Base-by-base conservation (phyloP, 2,113 vertebrate genomes). In the Varanus komodoensis region DNA sequence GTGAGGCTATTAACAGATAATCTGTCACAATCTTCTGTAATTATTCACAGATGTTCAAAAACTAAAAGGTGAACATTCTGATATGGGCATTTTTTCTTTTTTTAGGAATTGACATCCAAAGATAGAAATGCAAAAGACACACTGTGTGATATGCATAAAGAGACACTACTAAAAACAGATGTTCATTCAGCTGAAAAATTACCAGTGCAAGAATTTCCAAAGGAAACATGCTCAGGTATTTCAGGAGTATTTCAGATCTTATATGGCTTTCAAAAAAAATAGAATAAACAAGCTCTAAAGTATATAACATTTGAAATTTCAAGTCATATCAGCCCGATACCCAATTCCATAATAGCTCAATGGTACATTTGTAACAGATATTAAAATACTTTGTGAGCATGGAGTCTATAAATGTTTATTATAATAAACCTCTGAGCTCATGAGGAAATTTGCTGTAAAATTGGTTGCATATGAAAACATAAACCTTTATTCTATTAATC, bases 201-300 rank as follows among this genome's bases (percentile, higher is more conserved):
- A 3, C 57, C 61, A 88, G 87, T 44, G 3, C 92, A 96, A 90
- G 93, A 95, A 73, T 87, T 83, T 73, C 75, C 92, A 52, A 85
- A 83, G 23, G 93, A 61, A 80, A 93, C 89, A 87, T 1, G 0
- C 0, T 84, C 91, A 96, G 96, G 97, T 97, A 93, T 81, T 89
- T 91, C 52, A 84, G 69, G 38, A 0, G 86, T 89, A 52, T 71
- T 82, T 79, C 27, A 87, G 90, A 92, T 75, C 9, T 75, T 2
- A 7, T 88, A 69, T 87, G 23, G 38, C 81, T 34, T 91, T 82
- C 82, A 48, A 23, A 32, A 32, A 44, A 25, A 84, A 90, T 21
- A 71, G 34, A 89, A 84, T 17, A 17, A 0, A 3, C 8, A 61
- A 0, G 44, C 21, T 12, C 44, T 67, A 23, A 4, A n/a, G 21